A percentile compares a stretch with the other conserved stretches of the same genome.
Conservation (phyloP, 1,140 invertebrate species). For the Drosophila azteca region DNA sequence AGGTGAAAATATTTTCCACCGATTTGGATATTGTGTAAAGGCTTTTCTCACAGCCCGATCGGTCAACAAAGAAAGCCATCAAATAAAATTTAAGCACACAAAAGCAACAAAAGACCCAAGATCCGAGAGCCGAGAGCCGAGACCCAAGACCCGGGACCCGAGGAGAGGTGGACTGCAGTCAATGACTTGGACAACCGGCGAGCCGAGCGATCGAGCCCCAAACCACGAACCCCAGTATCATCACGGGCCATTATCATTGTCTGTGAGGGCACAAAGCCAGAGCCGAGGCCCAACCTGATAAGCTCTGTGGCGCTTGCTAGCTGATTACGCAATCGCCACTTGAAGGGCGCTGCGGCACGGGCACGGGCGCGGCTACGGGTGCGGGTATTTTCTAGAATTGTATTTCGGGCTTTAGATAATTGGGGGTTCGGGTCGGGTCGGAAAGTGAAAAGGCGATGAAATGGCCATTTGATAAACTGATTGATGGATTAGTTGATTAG, state of each 20-base stretch:
- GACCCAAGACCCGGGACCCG: not conserved
- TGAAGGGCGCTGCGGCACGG: constrained; percentile 12
- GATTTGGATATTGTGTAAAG: constrained; percentile 35
- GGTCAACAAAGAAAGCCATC: constrained; percentile 69
- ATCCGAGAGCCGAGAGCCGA: too few relatives aligned
- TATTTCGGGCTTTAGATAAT: constrained; percentile 46
- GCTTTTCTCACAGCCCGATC: constrained; percentile 50
- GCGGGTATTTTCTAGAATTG: constrained; percentile 52
- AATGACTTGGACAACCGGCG: constrained; percentile 51
- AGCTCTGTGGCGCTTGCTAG: constrained; percentile 34
- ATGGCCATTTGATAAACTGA: constrained; percentile 29
- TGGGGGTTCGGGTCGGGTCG: constrained; percentile 30
- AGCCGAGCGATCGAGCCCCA: not conserved
- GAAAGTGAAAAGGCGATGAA: constrained; percentile 74
- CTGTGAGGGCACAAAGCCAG: constrained; percentile 36
- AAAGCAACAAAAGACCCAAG: constrained; percentile 45
- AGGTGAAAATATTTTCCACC: constrained; percentile 70
- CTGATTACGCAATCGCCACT: constrained; percentile 60
- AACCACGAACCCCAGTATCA: constrained; percentile 54
- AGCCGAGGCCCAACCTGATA: constrained; percentile 48
- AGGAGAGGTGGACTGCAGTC: constrained; percentile 39
- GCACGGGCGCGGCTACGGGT: too few relatives aligned
- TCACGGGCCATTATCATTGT: constrained; percentile 60
- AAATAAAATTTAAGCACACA: constrained; percentile 60
- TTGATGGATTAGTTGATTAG: constrained; percentile 62